A percentile compares a stretch with the other conserved stretches of the same genome.
Evolutionary conservation across 1,140 invertebrate genomes (phyloP).

Genomic region (Penaeus indicus): DNA sequence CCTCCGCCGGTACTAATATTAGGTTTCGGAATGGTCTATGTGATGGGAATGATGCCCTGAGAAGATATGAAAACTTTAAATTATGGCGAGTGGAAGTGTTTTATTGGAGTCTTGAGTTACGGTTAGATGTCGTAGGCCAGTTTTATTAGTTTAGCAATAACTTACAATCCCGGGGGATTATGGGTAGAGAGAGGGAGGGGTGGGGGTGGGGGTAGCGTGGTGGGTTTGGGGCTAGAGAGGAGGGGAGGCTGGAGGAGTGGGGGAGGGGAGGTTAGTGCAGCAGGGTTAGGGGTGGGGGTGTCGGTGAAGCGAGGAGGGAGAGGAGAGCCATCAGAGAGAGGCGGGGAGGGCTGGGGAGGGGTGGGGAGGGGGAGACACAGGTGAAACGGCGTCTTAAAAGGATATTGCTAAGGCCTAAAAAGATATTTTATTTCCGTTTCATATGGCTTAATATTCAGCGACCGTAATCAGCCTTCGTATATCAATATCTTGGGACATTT

Average conservation of each 20-base stretch:
- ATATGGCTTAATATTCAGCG: too few species aligned
- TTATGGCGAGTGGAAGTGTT: conserved; percentile 46
- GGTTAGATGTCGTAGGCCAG: conserved; percentile 6
- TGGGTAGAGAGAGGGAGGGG: background rate
- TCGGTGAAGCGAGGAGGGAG: too few species aligned
- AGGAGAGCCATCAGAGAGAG: too few species aligned
- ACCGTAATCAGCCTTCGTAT: too few species aligned
- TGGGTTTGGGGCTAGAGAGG: background rate
- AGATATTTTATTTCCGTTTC: too few species aligned
- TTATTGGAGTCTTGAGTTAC: conserved; percentile 51
- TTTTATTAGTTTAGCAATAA: conserved; percentile 55
- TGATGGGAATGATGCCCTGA: conserved; percentile 45
- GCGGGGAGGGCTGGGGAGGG: too few species aligned
- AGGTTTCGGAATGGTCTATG: conserved; percentile 49
- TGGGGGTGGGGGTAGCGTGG: background rate
- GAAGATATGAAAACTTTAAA: conserved; percentile 55
- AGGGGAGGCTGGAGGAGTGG: background rate
- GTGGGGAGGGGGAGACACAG: too few species aligned
- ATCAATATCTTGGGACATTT: too few species aligned
- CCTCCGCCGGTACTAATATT: conserved; percentile 48
- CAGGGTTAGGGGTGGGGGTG: too few species aligned
- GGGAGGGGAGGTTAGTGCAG: too few species aligned
- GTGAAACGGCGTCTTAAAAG: too few species aligned
- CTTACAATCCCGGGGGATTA: conserved; percentile 29
- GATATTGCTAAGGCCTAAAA: too few species aligned